phyloP scores from a whole-genome alignment of 2,797 vertebrate species.

The Picus viridis region DNA sequence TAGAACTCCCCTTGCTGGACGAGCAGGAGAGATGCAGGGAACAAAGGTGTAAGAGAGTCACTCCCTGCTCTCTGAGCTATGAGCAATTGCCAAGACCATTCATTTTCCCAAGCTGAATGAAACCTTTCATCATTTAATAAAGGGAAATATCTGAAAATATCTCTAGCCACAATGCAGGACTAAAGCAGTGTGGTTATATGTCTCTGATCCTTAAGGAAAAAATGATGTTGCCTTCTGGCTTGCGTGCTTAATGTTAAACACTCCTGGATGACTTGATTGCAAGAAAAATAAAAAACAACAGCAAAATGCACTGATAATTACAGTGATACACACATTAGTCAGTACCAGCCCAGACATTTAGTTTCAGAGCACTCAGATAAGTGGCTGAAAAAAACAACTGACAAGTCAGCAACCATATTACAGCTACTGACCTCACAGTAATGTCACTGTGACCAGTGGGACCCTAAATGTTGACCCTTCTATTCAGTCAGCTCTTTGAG shows the following conservation, averaged over 20 bases:
- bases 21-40: not conserved
- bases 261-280: not conserved
- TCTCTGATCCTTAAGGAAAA: not conserved
- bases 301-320: not conserved
- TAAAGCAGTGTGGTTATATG: not conserved
- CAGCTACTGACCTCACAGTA: not conserved
- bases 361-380: not conserved
- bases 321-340: not conserved
- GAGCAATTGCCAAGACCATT: not conserved
- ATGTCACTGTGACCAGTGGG: not conserved
- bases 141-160: not conserved
- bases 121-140: not conserved
- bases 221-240: not conserved
- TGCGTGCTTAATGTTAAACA: not conserved
- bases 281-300: not conserved
- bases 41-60: not conserved
- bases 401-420: not conserved
- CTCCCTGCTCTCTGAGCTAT: not conserved
- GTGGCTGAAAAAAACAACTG: not conserved
- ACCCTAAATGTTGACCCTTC: not conserved
- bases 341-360: not conserved
- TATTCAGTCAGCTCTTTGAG: not conserved
- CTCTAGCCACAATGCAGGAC: not conserved
- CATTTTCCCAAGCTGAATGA: not conserved
- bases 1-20: constrained; percentile 64